phyloP scores from a whole-genome alignment of 1,140 invertebrate genomes.

The Cyphomyrmex costatus region DNA sequence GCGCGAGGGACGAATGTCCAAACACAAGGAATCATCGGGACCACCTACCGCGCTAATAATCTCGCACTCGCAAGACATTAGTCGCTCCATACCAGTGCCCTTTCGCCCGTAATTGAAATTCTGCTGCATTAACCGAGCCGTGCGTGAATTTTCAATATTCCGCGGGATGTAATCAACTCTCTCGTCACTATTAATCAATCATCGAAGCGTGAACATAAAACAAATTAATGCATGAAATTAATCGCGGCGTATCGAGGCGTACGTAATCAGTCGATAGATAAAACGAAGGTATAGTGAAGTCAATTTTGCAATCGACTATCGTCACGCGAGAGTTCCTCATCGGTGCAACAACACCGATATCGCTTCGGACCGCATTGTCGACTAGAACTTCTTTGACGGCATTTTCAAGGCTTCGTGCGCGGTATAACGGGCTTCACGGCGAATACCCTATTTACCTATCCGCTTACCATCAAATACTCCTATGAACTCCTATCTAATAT shows the following conservation, averaged over 20 bases:
- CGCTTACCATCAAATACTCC: slow-evolving; percentile 70
- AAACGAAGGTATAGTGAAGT: slow-evolving; percentile 10
- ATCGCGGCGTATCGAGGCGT: not conserved
- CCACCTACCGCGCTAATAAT: slow-evolving; percentile 67
- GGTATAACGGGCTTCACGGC: slow-evolving; percentile 72
- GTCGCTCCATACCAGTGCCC: slow-evolving; percentile 37
- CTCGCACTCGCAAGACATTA: slow-evolving; percentile 59
- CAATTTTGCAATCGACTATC: slow-evolving; percentile 19
- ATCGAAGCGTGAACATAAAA: slow-evolving; percentile 37
- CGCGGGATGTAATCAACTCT: slow-evolving; percentile 52
- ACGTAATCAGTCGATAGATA: not conserved
- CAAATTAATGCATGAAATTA: slow-evolving; percentile 57
- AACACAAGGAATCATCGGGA: slow-evolving; percentile 64
- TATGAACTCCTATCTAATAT: slow-evolving; percentile 59
- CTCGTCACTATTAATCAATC: slow-evolving; percentile 57
- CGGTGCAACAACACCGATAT: slow-evolving; percentile 62
- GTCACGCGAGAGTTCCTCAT: slow-evolving; percentile 62
- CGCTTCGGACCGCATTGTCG: slow-evolving; percentile 63
- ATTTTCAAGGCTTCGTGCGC: slow-evolving; percentile 70
- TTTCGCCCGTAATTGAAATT: slow-evolving; percentile 59
- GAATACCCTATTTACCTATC: slow-evolving; percentile 74
- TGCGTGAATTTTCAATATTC: slow-evolving; percentile 63
- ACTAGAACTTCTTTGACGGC: slow-evolving; percentile 71
- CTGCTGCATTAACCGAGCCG: slow-evolving; percentile 50
- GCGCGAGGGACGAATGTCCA: slow-evolving; percentile 33